Evolutionary conservation across 2,888 invertebrate genomes (phyloP).

Genomic region (Epinotia bilunana): DNA sequence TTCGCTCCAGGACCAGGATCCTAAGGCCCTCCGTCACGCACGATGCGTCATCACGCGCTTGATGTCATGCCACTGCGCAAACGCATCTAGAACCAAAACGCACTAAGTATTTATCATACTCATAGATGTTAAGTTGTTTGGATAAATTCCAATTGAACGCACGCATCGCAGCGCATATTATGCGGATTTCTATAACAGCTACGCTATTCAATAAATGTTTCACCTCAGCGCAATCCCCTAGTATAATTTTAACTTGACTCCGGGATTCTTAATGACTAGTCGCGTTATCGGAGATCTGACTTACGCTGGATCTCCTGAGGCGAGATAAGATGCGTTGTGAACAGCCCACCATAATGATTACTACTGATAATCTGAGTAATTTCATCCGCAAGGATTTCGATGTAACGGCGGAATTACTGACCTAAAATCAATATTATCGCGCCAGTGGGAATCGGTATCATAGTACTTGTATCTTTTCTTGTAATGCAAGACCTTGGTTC

Average conservation of each 20-base stretch:
- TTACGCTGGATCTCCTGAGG: no score
- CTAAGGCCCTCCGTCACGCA: constrained; percentile 14
- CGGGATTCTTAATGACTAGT: no score
- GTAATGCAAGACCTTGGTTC: no score
- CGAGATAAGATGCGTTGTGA: no score
- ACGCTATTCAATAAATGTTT: no score
- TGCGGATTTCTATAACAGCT: constrained; percentile 14
- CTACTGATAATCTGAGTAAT: constrained; percentile 14
- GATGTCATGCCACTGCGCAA: constrained; percentile 27
- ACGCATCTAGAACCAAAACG: background rate
- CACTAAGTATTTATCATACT: background rate
- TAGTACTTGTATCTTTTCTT: no score
- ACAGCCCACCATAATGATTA: constrained; percentile 1
- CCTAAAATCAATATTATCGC: background rate
- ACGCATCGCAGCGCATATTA: constrained; percentile 3
- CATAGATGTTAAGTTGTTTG: background rate
- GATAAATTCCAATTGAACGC: constrained; percentile 4
- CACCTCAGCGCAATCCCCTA: no score
- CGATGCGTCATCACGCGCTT: constrained; percentile 30
- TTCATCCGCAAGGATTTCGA: constrained; percentile 13
- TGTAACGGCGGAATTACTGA: constrained; percentile 3
- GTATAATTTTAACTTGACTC: no score
- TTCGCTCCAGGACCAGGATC: constrained; percentile 22
- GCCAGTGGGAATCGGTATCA: no score
- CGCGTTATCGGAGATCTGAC: no score